Percentiles rank a stretch among this genome's conserved stretches.
Conservation (phyloP, 2,113 vertebrate genomes). For the Urocitellus parryii region DNA sequence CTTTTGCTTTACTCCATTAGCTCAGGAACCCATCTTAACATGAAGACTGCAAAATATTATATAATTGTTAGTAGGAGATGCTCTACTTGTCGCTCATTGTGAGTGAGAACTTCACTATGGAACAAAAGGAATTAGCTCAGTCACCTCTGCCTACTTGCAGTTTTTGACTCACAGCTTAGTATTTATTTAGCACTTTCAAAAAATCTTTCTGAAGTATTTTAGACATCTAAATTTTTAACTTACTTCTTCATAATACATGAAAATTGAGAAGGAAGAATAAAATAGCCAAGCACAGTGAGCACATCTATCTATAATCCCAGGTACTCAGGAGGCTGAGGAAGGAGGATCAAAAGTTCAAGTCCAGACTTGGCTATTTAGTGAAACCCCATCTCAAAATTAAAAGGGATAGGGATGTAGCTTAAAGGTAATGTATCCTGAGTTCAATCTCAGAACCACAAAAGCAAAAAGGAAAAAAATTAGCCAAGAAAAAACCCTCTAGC, state of each 20-base stretch:
- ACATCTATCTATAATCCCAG: too few relatives aligned
- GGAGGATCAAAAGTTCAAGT: too few relatives aligned
- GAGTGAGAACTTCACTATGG: not conserved
- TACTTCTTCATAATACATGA: slow-evolving; percentile 48
- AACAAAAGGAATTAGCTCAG: slow-evolving; percentile 47
- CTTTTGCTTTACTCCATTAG: slow-evolving; percentile 43
- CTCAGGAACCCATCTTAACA: slow-evolving; percentile 44
- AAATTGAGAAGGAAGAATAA: slow-evolving; percentile 41
- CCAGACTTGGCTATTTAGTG: too few relatives aligned
- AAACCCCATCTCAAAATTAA: too few relatives aligned
- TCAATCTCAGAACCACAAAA: too few relatives aligned
- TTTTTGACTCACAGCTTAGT: slow-evolving; percentile 69
- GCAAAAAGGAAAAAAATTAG: too few relatives aligned
- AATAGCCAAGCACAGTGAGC: not conserved
- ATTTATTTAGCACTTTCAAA: slow-evolving; percentile 47
- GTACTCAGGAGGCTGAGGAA: too few relatives aligned
- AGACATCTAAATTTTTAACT: slow-evolving; percentile 42
- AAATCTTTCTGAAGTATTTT: slow-evolving; percentile 36
- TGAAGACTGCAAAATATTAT: slow-evolving; percentile 59
- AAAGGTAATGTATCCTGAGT: too few relatives aligned
- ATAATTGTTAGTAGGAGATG: slow-evolving; percentile 48
- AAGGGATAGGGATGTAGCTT: too few relatives aligned
- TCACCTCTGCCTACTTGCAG: slow-evolving; percentile 56
- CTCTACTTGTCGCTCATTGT: slow-evolving; percentile 55
- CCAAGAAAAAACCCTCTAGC: not conserved